A percentile compares a stretch with the other conserved stretches of the same genome.
Evolutionary conservation across 2,797 vertebrate species (phyloP).

Genomic region (Ciconia nigra): DNA sequence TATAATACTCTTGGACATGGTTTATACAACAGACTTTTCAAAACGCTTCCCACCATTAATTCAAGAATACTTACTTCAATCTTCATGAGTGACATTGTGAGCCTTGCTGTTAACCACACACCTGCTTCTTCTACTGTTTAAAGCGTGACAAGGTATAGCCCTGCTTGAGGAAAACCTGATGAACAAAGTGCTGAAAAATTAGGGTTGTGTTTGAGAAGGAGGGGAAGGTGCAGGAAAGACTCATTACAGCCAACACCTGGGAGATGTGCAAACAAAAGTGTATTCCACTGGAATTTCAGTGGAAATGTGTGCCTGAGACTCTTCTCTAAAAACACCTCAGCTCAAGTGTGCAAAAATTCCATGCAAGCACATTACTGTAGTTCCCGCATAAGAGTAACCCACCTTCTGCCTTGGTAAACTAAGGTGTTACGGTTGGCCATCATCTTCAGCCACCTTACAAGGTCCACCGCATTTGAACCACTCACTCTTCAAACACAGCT

Average conservation of each 20-base stretch:
- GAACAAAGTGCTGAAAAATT: neutral
- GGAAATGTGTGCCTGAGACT: neutral
- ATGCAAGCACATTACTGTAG: accelerated
- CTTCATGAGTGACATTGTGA: neutral
- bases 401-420: neutral
- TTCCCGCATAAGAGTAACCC: neutral
- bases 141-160: neutral
- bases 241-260: neutral
- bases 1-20: neutral
- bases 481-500: neutral
- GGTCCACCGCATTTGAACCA: neutral
- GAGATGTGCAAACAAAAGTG: neutral
- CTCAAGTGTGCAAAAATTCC: neutral
- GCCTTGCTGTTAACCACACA: neutral
- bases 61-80: neutral
- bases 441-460: neutral
- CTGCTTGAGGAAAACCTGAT: neutral
- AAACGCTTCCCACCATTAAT: neutral
- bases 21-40: neutral
- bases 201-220: neutral
- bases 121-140: neutral
- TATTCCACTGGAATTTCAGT: neutral
- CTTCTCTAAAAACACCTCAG: accelerated
- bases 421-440: neutral
- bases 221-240: neutral